These are phyloP conservation scores for Conomelus anceps DNA, from an alignment of 2,888 invertebrate species.

Conservation along the genomic window DNA sequence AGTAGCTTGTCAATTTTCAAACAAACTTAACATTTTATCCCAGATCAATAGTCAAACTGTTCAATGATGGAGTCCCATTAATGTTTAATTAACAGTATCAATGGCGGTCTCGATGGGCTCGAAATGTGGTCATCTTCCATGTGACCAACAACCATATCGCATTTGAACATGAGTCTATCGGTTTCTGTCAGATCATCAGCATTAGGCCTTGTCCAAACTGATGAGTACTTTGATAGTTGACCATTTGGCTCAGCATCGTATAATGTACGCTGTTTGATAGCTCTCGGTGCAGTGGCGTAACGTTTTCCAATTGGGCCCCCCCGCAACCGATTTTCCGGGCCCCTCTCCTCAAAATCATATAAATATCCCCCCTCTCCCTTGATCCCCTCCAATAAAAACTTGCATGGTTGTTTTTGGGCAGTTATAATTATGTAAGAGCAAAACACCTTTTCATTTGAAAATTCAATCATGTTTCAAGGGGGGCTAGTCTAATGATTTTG, in stretches of 20 bases:
- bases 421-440: no score
- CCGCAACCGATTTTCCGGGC: no score
- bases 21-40: neutral
- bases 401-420: no score
- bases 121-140: neutral
- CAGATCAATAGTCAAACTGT: neutral
- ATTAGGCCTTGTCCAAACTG: neutral
- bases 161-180: neutral
- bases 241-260: neutral
- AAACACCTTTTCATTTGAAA: no score
- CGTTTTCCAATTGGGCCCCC: no score
- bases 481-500: no score
- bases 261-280: neutral
- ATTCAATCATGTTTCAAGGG: no score
- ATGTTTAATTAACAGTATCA: neutral
- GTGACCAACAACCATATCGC: neutral
- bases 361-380: no score
- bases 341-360: no score
- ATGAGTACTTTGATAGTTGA: neutral
- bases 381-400: no score
- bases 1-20: neutral
- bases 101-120: neutral
- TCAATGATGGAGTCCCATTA: neutral
- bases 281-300: no score
- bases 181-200: neutral